These are phyloP conservation scores for Carcharodon carcharias DNA, from an alignment of 2,797 vertebrate genomes.

Conservation along the genomic window DNA sequence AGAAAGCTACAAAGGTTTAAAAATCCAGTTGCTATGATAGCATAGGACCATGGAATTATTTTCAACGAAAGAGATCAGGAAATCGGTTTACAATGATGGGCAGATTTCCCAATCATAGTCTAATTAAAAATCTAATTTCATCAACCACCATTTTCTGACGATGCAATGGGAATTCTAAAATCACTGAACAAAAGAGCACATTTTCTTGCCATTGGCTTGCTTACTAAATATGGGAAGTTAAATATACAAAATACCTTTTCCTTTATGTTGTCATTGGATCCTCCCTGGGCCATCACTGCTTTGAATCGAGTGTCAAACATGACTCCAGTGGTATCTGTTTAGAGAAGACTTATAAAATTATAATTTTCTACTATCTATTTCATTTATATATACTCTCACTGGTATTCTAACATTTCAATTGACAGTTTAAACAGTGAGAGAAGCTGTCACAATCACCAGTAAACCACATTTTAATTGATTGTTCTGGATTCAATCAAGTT, in stretches of 20 bases:
- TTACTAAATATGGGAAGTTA: not conserved
- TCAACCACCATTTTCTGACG: not conserved
- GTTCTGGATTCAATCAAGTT: not conserved
- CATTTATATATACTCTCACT: too few relatives aligned
- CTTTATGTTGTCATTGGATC: conserved; percentile 88
- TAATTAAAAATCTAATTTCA: not conserved
- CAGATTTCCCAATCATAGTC: not conserved
- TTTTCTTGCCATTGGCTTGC: not conserved
- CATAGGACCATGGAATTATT: not conserved
- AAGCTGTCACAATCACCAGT: not conserved
- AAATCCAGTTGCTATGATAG: not conserved
- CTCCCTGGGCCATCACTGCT: conserved; percentile 89
- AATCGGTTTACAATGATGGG: not conserved
- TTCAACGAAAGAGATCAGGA: not conserved
- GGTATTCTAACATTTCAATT: not conserved
- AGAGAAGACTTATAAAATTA: conserved; percentile 36
- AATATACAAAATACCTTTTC: conserved; percentile 70
- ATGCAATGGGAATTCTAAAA: not conserved
- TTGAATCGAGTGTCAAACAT: conserved; percentile 92
- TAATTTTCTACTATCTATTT: not conserved
- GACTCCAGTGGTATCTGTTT: conserved; percentile 77
- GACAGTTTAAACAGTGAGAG: not conserved
- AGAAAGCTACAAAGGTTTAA: not conserved
- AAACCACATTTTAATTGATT: not conserved
- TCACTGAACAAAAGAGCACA: not conserved